Evolutionary conservation across 2,113 vertebrate genomes (phyloP).

Genomic region (Aptenodytes forsteri): DNA sequence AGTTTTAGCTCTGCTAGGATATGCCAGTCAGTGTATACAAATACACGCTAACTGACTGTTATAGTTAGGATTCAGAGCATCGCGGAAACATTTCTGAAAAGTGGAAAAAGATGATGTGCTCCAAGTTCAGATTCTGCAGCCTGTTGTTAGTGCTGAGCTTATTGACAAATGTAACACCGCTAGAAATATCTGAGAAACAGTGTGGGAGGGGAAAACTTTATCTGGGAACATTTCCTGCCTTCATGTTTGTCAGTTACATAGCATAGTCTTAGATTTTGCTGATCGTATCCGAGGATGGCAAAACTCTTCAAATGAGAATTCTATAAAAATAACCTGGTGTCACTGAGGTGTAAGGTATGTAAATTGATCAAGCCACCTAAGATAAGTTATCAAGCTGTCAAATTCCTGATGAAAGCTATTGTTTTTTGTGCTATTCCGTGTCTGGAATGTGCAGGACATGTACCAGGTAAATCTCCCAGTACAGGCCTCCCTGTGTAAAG

Average conservation of each 20-base stretch:
- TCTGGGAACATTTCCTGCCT: constrained; percentile 64
- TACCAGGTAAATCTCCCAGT: constrained; percentile 90
- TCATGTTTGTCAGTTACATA: constrained; percentile 3
- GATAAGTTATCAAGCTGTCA: constrained; percentile 66
- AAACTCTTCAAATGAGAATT: constrained; percentile 38
- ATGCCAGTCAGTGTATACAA: not conserved
- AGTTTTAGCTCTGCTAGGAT: not conserved
- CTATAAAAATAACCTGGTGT: not conserved
- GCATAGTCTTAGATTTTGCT: constrained; percentile 46
- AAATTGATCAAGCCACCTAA: constrained; percentile 35
- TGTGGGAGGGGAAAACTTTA: constrained; percentile 50
- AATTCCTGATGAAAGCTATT: constrained; percentile 85
- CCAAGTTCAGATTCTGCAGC: not conserved
- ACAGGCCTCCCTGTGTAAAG: constrained; percentile 71
- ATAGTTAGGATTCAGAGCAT: not conserved
- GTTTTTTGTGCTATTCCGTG: constrained; percentile 90
- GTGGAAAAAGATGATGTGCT: not conserved
- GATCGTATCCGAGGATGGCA: constrained; percentile 40
- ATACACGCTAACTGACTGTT: not conserved
- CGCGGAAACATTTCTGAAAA: not conserved
- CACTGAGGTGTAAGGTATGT: constrained; percentile 35
- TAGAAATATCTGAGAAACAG: not conserved
- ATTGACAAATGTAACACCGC: not conserved
- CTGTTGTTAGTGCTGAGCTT: not conserved
- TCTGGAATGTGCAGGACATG: constrained; percentile 95